Conservation (phyloP, 2,888 invertebrate species). For the Aphodius sticticus region DNA sequence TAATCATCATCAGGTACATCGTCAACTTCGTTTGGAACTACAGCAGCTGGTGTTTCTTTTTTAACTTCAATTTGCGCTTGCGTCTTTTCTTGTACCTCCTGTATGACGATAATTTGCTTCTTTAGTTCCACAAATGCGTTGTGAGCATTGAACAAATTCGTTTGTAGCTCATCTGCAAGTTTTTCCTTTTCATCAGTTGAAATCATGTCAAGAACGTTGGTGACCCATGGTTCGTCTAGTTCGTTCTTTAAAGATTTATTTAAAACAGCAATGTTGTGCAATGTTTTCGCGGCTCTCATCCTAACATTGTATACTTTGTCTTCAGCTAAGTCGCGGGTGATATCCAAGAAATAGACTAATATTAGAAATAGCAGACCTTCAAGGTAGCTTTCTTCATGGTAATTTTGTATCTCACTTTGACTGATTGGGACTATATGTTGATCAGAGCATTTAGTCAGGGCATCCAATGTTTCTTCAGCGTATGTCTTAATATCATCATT, state of each 20-base stretch:
- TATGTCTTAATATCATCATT: slow-evolving; percentile 49
- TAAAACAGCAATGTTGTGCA: slow-evolving; percentile 48
- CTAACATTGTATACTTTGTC: slow-evolving; percentile 53
- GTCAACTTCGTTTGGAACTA: not conserved
- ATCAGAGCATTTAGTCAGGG: slow-evolving; percentile 44
- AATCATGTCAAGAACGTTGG: slow-evolving; percentile 31
- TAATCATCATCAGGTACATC: not conserved
- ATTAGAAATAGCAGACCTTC: slow-evolving; percentile 51
- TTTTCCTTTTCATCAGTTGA: slow-evolving; percentile 26
- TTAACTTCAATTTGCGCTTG: not conserved
- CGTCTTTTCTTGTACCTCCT: not conserved
- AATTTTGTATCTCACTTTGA: slow-evolving; percentile 38
- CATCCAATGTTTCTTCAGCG: slow-evolving; percentile 52
- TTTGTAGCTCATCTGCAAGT: slow-evolving; percentile 26
- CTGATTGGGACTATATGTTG: slow-evolving; percentile 34
- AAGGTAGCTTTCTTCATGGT: slow-evolving; percentile 46
- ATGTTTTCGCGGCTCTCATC: slow-evolving; percentile 48
- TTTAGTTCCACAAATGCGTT: slow-evolving; percentile 23
- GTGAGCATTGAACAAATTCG: slow-evolving; percentile 25
- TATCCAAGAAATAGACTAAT: slow-evolving; percentile 48
- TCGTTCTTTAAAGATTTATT: slow-evolving; percentile 44
- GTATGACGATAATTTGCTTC: not conserved
- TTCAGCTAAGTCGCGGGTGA: slow-evolving; percentile 47
- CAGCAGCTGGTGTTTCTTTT: not conserved
- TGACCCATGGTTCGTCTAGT: slow-evolving; percentile 48